Percentiles rank a stretch among this genome's conserved stretches.
phyloP scores from a whole-genome alignment of 2,888 invertebrate species.

The Abscondita cerata region DNA sequence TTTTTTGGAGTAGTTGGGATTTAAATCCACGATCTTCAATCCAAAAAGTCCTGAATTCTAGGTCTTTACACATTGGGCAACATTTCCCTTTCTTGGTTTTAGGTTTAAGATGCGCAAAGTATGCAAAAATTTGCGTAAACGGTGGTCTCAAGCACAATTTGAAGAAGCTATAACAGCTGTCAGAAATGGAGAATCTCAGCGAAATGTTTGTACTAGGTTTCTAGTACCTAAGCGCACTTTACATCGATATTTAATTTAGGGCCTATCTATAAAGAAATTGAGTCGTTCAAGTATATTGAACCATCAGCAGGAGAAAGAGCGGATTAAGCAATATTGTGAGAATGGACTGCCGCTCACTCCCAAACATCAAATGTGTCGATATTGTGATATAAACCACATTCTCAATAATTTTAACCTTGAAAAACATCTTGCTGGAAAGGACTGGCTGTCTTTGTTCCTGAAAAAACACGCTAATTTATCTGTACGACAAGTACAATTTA shows the following conservation, averaged over 20 bases:
- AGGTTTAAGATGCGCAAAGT: no score
- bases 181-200: no score
- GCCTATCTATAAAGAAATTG: no score
- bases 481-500: not conserved
- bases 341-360: not conserved
- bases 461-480: not conserved
- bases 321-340: not conserved
- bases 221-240: no score
- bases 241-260: not conserved
- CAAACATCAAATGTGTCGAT: not conserved
- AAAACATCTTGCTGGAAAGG: no score
- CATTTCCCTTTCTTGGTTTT: no score
- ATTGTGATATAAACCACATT: conserved; percentile 1
- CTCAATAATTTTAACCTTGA: not conserved
- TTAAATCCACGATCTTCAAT: not conserved
- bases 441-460: not conserved
- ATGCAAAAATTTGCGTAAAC: no score
- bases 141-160: no score
- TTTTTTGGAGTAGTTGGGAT: not conserved
- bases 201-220: no score
- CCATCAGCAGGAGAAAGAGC: not conserved
- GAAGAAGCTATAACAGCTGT: no score
- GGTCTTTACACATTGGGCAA: no score
- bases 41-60: no score
- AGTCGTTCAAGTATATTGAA: not conserved